Conservation (phyloP, 2,888 invertebrate species). For the Endotricha flammealis region DNA sequence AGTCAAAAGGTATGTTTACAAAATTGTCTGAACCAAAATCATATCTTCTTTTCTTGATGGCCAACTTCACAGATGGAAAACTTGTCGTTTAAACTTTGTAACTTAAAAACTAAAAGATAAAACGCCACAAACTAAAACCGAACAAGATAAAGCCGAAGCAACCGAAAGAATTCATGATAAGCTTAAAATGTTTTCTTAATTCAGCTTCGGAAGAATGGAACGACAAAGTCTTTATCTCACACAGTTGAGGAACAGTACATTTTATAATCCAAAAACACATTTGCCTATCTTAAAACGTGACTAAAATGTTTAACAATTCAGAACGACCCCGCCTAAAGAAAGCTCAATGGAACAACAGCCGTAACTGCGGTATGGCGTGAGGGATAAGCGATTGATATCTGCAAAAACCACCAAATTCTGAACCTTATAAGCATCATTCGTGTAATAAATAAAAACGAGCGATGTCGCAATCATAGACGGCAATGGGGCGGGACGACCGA, state of each 20-base stretch:
- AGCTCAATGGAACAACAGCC: slow-evolving; percentile 13
- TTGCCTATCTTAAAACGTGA: slow-evolving; percentile 15
- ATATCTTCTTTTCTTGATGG: too few relatives aligned
- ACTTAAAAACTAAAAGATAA: too few relatives aligned
- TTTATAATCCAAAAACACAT: slow-evolving; percentile 7
- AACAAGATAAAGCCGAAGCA: not conserved
- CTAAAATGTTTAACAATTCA: slow-evolving; percentile 12
- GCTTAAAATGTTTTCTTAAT: not conserved
- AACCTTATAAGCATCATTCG: too few relatives aligned
- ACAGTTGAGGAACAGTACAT: slow-evolving; percentile 1
- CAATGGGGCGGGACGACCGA: too few relatives aligned
- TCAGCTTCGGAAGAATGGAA: not conserved
- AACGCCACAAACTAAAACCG: too few relatives aligned
- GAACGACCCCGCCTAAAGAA: slow-evolving; percentile 2
- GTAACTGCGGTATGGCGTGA: slow-evolving; percentile 8
- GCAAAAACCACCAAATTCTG: too few relatives aligned
- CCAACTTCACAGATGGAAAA: too few relatives aligned
- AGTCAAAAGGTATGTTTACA: too few relatives aligned
- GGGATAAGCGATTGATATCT: not conserved
- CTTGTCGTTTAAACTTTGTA: too few relatives aligned
- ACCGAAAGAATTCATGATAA: not conserved
- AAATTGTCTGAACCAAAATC: too few relatives aligned
- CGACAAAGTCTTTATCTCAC: slow-evolving; percentile 7
- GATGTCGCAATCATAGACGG: too few relatives aligned
- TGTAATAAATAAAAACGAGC: too few relatives aligned